Evolutionary conservation across 1,140 invertebrate species (phyloP).

Genomic region (Meloidogyne exigua): DNA sequence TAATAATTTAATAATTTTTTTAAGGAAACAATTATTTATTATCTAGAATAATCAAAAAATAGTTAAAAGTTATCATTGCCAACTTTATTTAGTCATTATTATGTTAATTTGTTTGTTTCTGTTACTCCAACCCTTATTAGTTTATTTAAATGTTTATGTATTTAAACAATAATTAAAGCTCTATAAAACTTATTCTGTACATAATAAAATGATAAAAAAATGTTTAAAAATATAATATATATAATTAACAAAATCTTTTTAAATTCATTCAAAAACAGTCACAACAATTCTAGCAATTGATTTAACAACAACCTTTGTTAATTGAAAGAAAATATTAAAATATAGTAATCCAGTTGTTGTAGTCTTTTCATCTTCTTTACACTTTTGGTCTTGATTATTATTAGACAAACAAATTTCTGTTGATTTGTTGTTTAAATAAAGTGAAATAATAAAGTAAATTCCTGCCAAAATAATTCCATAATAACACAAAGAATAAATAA

Average conservation of each 20-base stretch:
- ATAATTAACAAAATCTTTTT: background rate
- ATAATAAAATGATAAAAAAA: no score
- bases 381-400: background rate
- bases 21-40: no score
- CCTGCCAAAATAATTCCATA: constrained; percentile 22
- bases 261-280: constrained; percentile 16
- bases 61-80: no score
- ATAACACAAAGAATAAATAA: constrained; percentile 4
- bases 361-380: background rate
- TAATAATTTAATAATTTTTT: no score
- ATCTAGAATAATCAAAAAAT: no score
- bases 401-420: background rate
- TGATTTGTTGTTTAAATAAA: background rate
- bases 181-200: no score
- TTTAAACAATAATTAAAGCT: no score
- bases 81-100: no score
- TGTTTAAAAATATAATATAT: no score
- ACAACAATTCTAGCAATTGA: constrained; percentile 15
- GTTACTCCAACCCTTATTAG: no score
- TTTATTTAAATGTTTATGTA: no score
- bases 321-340: constrained; percentile 8
- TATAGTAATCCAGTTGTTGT: background rate
- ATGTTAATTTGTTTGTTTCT: no score
- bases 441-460: constrained; percentile 13
- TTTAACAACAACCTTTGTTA: background rate